phyloP scores from a whole-genome alignment of 2,888 invertebrate species.

The Cyclophora punctaria region DNA sequence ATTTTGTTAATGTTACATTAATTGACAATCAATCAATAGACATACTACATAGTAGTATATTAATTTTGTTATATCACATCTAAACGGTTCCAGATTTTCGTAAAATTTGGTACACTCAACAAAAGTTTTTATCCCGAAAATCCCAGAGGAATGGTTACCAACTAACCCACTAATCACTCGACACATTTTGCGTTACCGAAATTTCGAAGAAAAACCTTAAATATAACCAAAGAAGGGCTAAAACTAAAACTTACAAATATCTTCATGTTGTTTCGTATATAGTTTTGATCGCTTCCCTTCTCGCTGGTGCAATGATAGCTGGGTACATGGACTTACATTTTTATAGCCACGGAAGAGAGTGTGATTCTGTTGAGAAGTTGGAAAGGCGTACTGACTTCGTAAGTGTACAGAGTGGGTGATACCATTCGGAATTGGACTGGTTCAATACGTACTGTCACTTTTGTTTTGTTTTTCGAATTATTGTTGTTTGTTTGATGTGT shows the following conservation, averaged over 20 bases:
- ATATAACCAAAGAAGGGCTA: not conserved
- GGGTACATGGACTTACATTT: slow-evolving; percentile 54
- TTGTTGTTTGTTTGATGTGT: not conserved
- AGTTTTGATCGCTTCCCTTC: slow-evolving; percentile 31
- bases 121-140: no score
- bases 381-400: slow-evolving; percentile 46
- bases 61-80: no score
- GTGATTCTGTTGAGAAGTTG: slow-evolving; percentile 39
- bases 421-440: slow-evolving; percentile 8
- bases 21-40: no score
- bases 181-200: no score
- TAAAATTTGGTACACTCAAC: no score
- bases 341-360: slow-evolving; percentile 68
- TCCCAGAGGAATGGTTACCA: no score
- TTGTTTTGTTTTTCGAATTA: not conserved
- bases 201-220: no score
- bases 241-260: slow-evolving; percentile 54
- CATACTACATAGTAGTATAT: no score
- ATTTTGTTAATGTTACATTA: no score
- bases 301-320: slow-evolving; percentile 50
- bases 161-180: no score
- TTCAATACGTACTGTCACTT: slow-evolving; percentile 1
- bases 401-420: slow-evolving; percentile 37
- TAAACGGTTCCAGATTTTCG: no score
- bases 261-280: slow-evolving; percentile 59